Base-by-base conservation (phyloP, 2,888 invertebrate genomes). In the Eupeodes latifasciatus region DNA sequence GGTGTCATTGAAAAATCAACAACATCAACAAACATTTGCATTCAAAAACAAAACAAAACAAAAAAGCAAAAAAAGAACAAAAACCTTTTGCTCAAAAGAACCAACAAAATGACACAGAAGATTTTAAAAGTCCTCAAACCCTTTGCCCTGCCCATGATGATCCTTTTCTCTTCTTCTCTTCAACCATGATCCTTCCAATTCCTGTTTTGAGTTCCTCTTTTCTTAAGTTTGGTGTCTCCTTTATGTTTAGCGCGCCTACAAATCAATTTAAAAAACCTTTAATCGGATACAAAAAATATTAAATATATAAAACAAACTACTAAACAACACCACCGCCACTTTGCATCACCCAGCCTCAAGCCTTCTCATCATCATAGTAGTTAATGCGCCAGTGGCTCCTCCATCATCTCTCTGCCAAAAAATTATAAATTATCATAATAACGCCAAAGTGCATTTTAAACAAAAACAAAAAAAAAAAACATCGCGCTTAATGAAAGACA, bases 311-410 rank as follows among this genome's bases (percentile, higher is more conserved):
- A 74, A 57, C 61, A 34, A 67, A 74, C 76, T 61, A 72, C 66
- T 49, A 55, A 78, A 72, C 77, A 79, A 75, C 76, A 76, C 51
- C 76, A 74, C 61, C 40, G 55, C 81, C 64, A 85, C 61, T 66
- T 75, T 85, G 61, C 78, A 84, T 57, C 71, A 80, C 64, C 87
- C 80, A 84, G 69, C 81, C 55, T 77, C 77, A 84, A 27, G 69
- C 81, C 64, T 77, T 66, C 36, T 61, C 64, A 47, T 75, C 88
- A 81, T 88, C 81, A 78, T 81, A 69, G 85, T 85, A 88, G 88
- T 84, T 85, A 27, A 74, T 78, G 36, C 81, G 88, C 88, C 88
- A 88, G 85, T 85, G 88, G 81, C 85, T 81, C 74, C 72, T 44
- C 47, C 77, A 71, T 64, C 76, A 84, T 77, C 76, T 77, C 69